Base-by-base conservation (phyloP, 2,113 vertebrate genomes). In the Jacana jacana region DNA sequence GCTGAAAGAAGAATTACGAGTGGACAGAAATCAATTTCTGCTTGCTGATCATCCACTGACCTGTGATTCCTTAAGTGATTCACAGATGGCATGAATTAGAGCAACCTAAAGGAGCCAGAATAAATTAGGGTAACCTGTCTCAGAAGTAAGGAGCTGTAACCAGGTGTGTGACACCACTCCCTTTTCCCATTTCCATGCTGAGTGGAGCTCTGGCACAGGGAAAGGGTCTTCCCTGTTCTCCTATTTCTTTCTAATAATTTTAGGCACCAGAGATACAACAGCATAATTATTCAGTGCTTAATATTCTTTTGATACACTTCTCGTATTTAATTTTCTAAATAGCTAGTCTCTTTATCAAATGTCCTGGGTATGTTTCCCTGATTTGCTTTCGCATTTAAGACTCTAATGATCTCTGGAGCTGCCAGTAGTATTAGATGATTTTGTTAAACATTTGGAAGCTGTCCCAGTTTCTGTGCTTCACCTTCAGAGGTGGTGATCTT, bases 391-490 rank as follows among this genome's bases (percentile, higher is more conserved):
- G 91, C 81, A 82, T 97, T 97, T 96, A 90, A 84, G 91, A 89
- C 89, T 89, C 73, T 97, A 93, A 97, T 96, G 94, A 97, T 96
- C 92, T 97, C 93, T 95, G 93, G 89, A 97, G 91, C 96, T 95
- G 92, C 91, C 66, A 93, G 95, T 61, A 95, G 76, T 91, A 83
- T 96, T 96, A 93, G 95, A 89, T 96, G 94, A 94, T 96, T 98
- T 97, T 95, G 95, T 96, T 96, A 94, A 98, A 95, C 89, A 81
- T 91, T 97, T 98, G 98, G 97, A 97, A 92, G 76, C 71, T 94
- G 92, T 91, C 97, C 98, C 92, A 95, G 97, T 97, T 97, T 97
- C 94, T 95, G 95, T 94, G 96, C 88, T 97, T 98, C 96, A 98
- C 97, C 97, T 98, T 98, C 97, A 95, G 92, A 97, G 81, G 92